Evolutionary conservation across 2,888 invertebrate genomes (phyloP), one percentile per base, ranked within the genome.

Genomic region (Norana najaformis): DNA sequence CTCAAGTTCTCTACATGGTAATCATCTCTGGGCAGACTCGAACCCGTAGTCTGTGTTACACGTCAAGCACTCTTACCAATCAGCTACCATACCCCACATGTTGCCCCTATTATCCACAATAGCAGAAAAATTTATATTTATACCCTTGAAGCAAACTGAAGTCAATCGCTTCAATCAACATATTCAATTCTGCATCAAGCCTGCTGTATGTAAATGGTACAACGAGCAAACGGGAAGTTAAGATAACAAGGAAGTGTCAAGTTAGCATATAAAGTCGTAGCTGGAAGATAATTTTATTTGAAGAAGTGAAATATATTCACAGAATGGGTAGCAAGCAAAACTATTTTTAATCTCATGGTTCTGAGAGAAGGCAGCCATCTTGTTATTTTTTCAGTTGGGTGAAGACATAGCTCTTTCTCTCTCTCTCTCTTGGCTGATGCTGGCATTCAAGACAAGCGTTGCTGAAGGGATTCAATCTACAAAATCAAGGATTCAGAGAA

Each of bases 391-490:
- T n/a, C n/a, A n/a, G n/a, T n/a, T n/a, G n/a, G n/a, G n/a, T n/a
- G n/a, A n/a, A n/a, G n/a, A n/a, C n/a, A n/a, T n/a, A n/a, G n/a
- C n/a, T 69, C 69, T 69, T n/a, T 69, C 30, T 69, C 69, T 69
- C 8, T 69, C 69, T 69, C 30, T 69, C 69, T 69, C n/a, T 69
- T 18, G 11, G 8, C 30, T 69, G n/a, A n/a, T n/a, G 69, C 69
- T 8, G 69, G 30, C 30, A 85, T 85, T 85, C 85, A 85, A 18
- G 85, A 85, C 85, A 85, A 14, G 1, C 85, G 85, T 85, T 85
- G 85, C 37, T 85, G 85, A 36, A 85, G 85, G 85, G 85, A 13
- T 41, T 88, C 88, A 39, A 41, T 88, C 35, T 89, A 83, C 69
- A 89, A 38, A 83, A 35, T 89, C 36, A 83, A 38, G 30, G 39